Percentiles rank a stretch among this genome's conserved stretches.
Evolutionary conservation across 2,797 vertebrate genomes (phyloP).

Genomic region (Rhadinocentrus ornatus): DNA sequence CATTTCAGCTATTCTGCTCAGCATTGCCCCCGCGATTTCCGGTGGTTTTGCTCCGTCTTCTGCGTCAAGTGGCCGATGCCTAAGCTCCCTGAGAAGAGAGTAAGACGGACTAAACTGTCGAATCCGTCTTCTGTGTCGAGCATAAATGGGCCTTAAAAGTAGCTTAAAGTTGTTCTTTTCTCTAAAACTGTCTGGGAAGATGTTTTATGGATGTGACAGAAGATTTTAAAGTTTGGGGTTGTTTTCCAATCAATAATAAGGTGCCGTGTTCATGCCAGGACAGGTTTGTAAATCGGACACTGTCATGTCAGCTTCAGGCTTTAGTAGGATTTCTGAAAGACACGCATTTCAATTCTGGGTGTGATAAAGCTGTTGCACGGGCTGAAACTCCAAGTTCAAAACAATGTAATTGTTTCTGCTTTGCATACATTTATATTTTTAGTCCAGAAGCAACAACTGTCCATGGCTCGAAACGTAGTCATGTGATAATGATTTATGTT

Average conservation of each 20-base stretch:
- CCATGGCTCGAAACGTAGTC: too few relatives aligned
- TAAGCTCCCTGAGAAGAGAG: too few relatives aligned
- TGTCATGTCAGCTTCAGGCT: not conserved
- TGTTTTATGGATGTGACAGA: not conserved
- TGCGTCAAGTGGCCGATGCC: too few relatives aligned
- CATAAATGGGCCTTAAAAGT: not conserved
- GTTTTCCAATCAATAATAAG: not conserved
- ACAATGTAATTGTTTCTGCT: too few relatives aligned
- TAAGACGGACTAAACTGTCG: too few relatives aligned
- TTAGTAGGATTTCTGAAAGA: not conserved
- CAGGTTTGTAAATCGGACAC: not conserved
- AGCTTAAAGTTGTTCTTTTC: not conserved
- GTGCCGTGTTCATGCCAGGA: not conserved
- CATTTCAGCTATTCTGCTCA: too few relatives aligned
- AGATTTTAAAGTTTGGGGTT: not conserved
- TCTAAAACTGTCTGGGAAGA: not conserved
- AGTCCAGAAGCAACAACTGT: too few relatives aligned
- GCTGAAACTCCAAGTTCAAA: not conserved
- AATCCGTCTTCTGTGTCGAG: too few relatives aligned
- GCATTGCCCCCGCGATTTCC: too few relatives aligned
- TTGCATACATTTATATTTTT: too few relatives aligned
- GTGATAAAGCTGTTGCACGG: not conserved
- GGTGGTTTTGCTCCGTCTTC: too few relatives aligned
- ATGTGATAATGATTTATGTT: too few relatives aligned
- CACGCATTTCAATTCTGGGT: not conserved